Evolutionary conservation across 1,140 invertebrate genomes (phyloP).

Genomic region (Ips typographus): DNA sequence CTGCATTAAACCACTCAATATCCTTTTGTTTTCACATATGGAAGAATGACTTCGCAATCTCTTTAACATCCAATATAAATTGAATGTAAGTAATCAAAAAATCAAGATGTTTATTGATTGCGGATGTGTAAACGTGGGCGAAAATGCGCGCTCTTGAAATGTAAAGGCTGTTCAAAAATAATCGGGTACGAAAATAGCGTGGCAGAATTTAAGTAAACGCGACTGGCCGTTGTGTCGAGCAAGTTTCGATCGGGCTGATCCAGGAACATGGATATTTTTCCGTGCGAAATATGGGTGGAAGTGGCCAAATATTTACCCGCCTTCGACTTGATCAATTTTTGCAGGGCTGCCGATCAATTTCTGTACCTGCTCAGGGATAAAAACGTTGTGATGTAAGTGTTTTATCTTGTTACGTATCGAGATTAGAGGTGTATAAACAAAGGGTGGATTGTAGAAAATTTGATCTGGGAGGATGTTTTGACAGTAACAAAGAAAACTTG

Average conservation of each 20-base stretch:
- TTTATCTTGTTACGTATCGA: neutral
- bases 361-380: slow-evolving; percentile 22
- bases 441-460: slow-evolving; percentile 18
- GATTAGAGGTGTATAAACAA: too few relatives aligned
- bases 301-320: slow-evolving; percentile 26
- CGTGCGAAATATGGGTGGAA: slow-evolving; percentile 27
- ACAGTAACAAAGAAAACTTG: slow-evolving; percentile 20
- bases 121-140: neutral
- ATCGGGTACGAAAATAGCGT: slow-evolving; percentile 29
- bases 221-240: slow-evolving; percentile 1
- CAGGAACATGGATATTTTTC: slow-evolving; percentile 29
- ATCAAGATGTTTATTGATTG: too few relatives aligned
- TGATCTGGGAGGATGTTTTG: slow-evolving; percentile 27
- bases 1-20: too few relatives aligned
- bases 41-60: too few relatives aligned
- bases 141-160: slow-evolving; percentile 15
- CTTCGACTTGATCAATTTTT: slow-evolving; percentile 29
- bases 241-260: slow-evolving; percentile 8
- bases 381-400: slow-evolving; percentile 33
- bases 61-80: too few relatives aligned
- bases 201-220: slow-evolving; percentile 18
- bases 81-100: too few relatives aligned
- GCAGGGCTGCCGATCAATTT: slow-evolving; percentile 14
- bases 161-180: slow-evolving; percentile 27
- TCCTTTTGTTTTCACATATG: too few relatives aligned